These are phyloP conservation scores for Caenorhabditis sp. DNA, from an alignment of 2,888 invertebrate species.

Conservation along the genomic window DNA sequence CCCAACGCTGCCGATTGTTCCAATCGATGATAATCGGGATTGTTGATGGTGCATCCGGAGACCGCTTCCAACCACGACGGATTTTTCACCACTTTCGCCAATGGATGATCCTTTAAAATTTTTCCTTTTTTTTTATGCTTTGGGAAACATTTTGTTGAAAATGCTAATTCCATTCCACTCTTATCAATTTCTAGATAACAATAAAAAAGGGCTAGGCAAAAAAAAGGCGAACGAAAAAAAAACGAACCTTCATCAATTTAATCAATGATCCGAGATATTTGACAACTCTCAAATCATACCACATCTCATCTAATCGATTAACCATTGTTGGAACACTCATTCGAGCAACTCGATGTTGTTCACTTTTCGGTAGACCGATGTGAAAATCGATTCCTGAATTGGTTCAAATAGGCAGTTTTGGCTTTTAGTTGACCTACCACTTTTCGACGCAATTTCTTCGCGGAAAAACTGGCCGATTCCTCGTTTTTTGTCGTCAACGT, in stretches of 20 bases:
- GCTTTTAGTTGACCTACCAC: slow-evolving; percentile 6
- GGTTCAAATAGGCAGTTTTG: not conserved
- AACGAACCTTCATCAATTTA: slow-evolving; percentile 40
- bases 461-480: slow-evolving; percentile 48
- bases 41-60: slow-evolving; percentile 59
- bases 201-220: too few relatives aligned
- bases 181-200: too few relatives aligned
- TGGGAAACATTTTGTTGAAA: not conserved
- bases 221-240: not conserved
- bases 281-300: slow-evolving; percentile 40
- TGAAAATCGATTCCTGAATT: slow-evolving; percentile 68
- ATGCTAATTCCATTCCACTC: not conserved
- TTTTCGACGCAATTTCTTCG: slow-evolving; percentile 33
- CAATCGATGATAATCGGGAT: slow-evolving; percentile 61
- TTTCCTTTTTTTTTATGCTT: not conserved
- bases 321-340: slow-evolving; percentile 36
- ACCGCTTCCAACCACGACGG: slow-evolving; percentile 58
- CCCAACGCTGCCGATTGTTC: slow-evolving; percentile 68
- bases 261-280: slow-evolving; percentile 39
- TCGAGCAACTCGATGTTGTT: slow-evolving; percentile 50
- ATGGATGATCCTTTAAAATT: slow-evolving; percentile 43
- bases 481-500: slow-evolving; percentile 36
- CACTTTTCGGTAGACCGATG: slow-evolving; percentile 64
- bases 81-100: slow-evolving; percentile 45
- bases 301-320: slow-evolving; percentile 44